Base-by-base conservation (phyloP, 2,888 invertebrate genomes). In the Diabrotica balteata region DNA sequence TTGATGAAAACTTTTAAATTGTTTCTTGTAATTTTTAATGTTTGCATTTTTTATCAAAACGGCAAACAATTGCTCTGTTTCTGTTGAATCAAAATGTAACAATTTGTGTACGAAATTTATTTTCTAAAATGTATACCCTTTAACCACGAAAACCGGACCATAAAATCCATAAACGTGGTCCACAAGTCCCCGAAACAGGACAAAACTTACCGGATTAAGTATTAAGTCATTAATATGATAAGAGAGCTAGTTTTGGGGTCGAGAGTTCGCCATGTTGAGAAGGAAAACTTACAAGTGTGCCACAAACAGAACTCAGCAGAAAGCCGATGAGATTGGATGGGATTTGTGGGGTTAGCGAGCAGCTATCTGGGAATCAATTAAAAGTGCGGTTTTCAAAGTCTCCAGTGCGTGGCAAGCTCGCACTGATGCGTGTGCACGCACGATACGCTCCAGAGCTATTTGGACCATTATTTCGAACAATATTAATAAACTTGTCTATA, bases 321-420 rank as follows among this genome's bases (percentile, higher is more conserved):
- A 49, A 55, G 49, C 55, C 47, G 60, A 47, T 44, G 70, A 73
- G 73, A 75, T 73, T 72, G 73, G 69, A 70, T 67, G 69, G 73
- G 74, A 75, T 73, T 75, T 68, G 61, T 51, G 67, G 65, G 63
- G 51, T 67, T 67, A 66, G 59, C 67, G 70, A 71, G 70, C 71
- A 61, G 60, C 65, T 73, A 73, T 74, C 74, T 71, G 71, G 68
- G 70, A 77, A 77, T 77, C 77, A 75, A 77, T 76, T 76, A 76
- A 72, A 71, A 71, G 67, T 72, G 73, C 63, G 69, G 72, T 70
- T 69, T 68, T 71, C 55, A 59, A 66, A 63, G 68, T 65, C 60
- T 69, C 53, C 47, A 59, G 66, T 60, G 74, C 71, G 72, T 70
- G 67, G 70, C 53, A 9, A 43, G 32, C 65, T 60, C 53, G 58